Percentiles rank a stretch among this genome's conserved stretches.
phyloP scores from a whole-genome alignment of 2,888 invertebrate genomes.

The Electrophaes corylata region DNA sequence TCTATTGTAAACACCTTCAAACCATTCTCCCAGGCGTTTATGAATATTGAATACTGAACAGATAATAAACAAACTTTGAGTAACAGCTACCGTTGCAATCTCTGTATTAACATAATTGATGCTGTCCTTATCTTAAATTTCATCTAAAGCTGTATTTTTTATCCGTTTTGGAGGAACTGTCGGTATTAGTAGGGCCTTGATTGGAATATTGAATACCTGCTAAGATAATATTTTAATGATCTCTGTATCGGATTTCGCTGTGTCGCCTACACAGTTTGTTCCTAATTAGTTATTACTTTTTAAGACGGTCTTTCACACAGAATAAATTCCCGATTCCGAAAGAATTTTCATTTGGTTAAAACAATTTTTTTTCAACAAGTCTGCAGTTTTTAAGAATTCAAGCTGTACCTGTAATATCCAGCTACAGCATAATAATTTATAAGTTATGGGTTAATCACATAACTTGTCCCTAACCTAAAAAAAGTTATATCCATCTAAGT shows the following conservation, averaged over 20 bases:
- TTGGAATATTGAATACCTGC: conserved; percentile 34
- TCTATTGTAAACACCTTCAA: conserved; percentile 34
- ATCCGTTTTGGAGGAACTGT: conserved; percentile 26
- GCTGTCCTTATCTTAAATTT: conserved; percentile 40
- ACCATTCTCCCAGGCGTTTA: conserved; percentile 41
- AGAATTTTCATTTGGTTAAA: not conserved
- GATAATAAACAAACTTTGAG: conserved; percentile 40
- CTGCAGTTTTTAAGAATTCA: no score
- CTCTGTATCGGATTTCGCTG: conserved; percentile 27
- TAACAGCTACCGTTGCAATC: conserved; percentile 43
- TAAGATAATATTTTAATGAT: conserved; percentile 34
- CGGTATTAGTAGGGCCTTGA: conserved; percentile 27
- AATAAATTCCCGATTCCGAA: conserved; percentile 1
- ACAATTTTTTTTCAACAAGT: not conserved
- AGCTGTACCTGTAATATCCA: no score
- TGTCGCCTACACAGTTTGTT: conserved; percentile 22
- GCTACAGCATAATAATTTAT: no score
- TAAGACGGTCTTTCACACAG: conserved; percentile 2
- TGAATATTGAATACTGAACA: conserved; percentile 41
- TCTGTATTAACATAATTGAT: conserved; percentile 41
- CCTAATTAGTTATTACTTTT: conserved; percentile 21
- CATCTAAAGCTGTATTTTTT: conserved; percentile 33
- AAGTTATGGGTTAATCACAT: no score
- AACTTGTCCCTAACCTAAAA: no score
- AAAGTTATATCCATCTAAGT: no score